phyloP scores from a whole-genome alignment of 2,888 invertebrate genomes.

The Osmoderma eremita region DNA sequence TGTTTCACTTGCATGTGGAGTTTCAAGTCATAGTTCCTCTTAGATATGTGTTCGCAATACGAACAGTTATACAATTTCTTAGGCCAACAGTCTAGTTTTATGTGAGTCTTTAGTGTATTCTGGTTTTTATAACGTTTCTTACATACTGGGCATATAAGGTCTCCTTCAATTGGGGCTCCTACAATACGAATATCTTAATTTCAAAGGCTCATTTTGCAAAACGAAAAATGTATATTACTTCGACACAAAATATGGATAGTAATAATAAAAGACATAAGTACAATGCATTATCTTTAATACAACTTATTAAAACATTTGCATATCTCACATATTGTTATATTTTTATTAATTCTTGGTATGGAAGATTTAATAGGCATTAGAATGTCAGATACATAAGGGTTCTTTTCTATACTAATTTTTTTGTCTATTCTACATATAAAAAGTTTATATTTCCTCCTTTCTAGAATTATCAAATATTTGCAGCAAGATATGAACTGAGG shows the following conservation, averaged over 20 bases:
- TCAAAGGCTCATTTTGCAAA: not conserved
- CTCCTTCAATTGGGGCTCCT: not conserved
- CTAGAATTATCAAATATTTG: no score
- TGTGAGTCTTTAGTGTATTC: slow-evolving; percentile 23
- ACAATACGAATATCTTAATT: slow-evolving; percentile 12
- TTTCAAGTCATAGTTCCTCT: slow-evolving; percentile 29
- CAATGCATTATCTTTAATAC: slow-evolving; percentile 1
- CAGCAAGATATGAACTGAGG: no score
- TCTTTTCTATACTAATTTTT: no score
- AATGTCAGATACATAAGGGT: no score
- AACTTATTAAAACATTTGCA: not conserved
- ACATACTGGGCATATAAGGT: slow-evolving; percentile 15
- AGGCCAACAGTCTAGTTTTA: slow-evolving; percentile 21
- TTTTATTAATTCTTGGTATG: no score
- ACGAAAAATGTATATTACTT: not conserved
- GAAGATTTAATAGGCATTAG: no score
- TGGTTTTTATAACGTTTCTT: slow-evolving; percentile 21
- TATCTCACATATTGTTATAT: no score
- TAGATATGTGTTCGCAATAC: slow-evolving; percentile 29
- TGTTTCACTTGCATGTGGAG: slow-evolving; percentile 25
- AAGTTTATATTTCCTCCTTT: no score
- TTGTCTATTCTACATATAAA: no score
- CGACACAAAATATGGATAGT: not conserved
- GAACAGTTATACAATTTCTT: slow-evolving; percentile 40
- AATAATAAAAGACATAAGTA: not conserved